Conservation (phyloP, 2,113 vertebrate species). For the Grammomys surdaster region DNA sequence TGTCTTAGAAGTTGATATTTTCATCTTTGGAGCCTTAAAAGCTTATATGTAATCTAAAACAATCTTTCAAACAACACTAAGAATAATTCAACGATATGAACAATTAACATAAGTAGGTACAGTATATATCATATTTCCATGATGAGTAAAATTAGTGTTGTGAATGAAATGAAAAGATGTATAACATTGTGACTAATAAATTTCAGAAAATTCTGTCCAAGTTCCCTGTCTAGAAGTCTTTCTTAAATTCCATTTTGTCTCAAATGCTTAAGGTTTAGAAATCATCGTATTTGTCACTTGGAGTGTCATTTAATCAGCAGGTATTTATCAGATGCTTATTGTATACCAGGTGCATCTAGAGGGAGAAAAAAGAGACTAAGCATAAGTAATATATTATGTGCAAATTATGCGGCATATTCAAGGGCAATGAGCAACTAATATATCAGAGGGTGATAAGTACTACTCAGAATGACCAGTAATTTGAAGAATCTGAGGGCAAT, state of each 20-base stretch:
- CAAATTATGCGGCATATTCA: background rate
- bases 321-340: background rate
- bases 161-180: conserved; percentile 15
- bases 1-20: conserved; percentile 41
- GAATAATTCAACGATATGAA: background rate
- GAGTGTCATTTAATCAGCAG: background rate
- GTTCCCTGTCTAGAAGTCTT: background rate
- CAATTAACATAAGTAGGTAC: background rate
- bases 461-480: background rate
- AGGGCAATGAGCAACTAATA: background rate
- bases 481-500: background rate
- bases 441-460: background rate
- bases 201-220: conserved; percentile 32
- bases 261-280: conserved; percentile 25
- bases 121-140: background rate
- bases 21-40: background rate
- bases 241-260: conserved; percentile 9
- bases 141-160: background rate
- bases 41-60: background rate
- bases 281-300: background rate
- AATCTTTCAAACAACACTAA: conserved; percentile 20
- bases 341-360: background rate
- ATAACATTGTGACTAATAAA: background rate
- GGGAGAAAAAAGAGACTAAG: background rate
- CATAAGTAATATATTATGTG: background rate